Conservation (phyloP, 1,140 invertebrate genomes). For the Panulirus ornatus region DNA sequence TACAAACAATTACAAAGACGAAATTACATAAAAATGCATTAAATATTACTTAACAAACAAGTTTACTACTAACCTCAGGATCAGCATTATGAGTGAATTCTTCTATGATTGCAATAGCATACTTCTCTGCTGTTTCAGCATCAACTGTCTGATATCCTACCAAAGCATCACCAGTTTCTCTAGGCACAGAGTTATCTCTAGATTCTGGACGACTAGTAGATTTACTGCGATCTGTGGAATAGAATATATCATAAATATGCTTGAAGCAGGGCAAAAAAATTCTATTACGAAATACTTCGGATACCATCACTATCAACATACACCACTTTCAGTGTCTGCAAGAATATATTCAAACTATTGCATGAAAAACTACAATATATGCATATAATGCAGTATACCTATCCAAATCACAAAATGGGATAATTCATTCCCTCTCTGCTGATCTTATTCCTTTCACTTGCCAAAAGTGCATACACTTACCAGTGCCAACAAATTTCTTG, state of each 20-base stretch:
- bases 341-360: too few relatives aligned
- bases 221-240: constrained; percentile 66
- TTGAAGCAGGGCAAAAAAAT: too few relatives aligned
- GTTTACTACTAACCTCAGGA: constrained; percentile 45
- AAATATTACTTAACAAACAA: not conserved
- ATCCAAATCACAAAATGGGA: too few relatives aligned
- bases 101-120: constrained; percentile 54
- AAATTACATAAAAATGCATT: not conserved
- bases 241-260: too few relatives aligned
- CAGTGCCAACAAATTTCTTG: constrained; percentile 61
- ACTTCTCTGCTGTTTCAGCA: constrained; percentile 39
- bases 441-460: too few relatives aligned
- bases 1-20: too few relatives aligned
- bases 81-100: constrained; percentile 65
- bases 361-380: too few relatives aligned
- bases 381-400: too few relatives aligned
- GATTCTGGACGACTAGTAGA: constrained; percentile 69
- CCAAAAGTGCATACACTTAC: constrained; percentile 32
- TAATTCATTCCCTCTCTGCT: too few relatives aligned
- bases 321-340: too few relatives aligned
- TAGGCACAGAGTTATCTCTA: constrained; percentile 62
- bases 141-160: constrained; percentile 43
- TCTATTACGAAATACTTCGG: too few relatives aligned
- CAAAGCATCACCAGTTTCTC: constrained; percentile 43
- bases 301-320: too few relatives aligned